Evolutionary conservation across 1,140 invertebrate genomes (phyloP), one percentile per base, ranked within the genome.

Genomic region (Ostrea denselamellosa): DNA sequence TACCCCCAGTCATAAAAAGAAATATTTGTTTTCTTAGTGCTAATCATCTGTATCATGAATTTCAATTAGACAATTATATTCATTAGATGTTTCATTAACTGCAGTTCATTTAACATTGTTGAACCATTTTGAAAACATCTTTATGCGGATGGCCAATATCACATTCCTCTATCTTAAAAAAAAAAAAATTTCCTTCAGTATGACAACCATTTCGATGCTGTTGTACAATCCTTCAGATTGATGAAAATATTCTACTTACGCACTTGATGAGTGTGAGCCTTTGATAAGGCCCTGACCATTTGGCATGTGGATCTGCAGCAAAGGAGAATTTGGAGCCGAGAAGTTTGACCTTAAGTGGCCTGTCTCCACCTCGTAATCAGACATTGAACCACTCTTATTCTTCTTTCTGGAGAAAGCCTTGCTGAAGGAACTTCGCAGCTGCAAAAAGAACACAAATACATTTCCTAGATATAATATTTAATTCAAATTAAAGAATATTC

Each of bases 351-450:
- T 90, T 12, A 95, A 85, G 83, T 94, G 95, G 86, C 91, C 90
- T 3, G 88, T 92, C 86, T 95, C 94, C 77, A 91, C 88, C 86
- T 97, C 96, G 7, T 95, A 96, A 89, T 97, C 96, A 0, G 96
- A 97, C 8, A 96, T 90, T 0, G 96, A 96, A n/a, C 96, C 96
- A 90, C 96, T 96, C 84, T 95, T 95, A 83, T 95, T 96, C 91
- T 96, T 97, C 81, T 92, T 93, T 90, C 97, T 96, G 44, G 98
- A 98, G 94, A 99, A 99, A n/a, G 98, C 98, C 95, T 99, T 99
- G 90, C 98, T 99, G 95, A 99, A 99, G 17, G 98, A 99, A 95
- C 97, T 98, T 65, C 98, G 96, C 65, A 99, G 95, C 98, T 98
- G 91, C 34, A 92, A 92, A 90, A 86, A 85, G 86, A 77, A 91